These are phyloP conservation scores for Antigone vipio DNA, from an alignment of 2,113 vertebrate genomes.

Conservation along the genomic window DNA sequence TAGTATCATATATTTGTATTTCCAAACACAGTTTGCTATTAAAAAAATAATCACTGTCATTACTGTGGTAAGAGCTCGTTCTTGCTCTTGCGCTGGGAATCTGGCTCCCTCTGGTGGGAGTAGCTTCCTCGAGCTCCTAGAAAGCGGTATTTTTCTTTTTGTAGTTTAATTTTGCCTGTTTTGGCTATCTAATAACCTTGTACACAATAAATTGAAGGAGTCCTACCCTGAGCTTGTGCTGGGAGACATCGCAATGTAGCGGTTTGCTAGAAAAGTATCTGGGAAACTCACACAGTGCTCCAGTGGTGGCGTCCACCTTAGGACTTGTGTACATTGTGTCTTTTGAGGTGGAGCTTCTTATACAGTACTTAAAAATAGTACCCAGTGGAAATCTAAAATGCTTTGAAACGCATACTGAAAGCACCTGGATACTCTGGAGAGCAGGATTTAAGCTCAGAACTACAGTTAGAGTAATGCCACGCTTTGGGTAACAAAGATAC, in stretches of 20 bases:
- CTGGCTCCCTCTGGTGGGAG: constrained; percentile 48
- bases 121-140: neutral
- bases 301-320: accelerated
- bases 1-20: neutral
- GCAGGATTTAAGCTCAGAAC: neutral
- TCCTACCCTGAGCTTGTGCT: neutral
- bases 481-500: neutral
- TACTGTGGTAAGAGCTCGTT: too few relatives aligned
- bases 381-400: neutral
- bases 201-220: accelerated
- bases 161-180: neutral
- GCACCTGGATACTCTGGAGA: neutral
- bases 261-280: too few relatives aligned
- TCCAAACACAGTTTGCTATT: neutral
- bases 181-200: neutral
- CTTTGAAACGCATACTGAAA: neutral
- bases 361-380: neutral
- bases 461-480: neutral
- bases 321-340: neutral
- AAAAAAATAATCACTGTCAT: too few relatives aligned
- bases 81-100: neutral
- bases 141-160: too few relatives aligned
- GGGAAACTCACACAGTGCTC: neutral
- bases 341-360: neutral
- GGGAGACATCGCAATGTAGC: accelerated